Conservation (phyloP, 2,797 vertebrate species). For the Pipistrellus kuhlii region DNA sequence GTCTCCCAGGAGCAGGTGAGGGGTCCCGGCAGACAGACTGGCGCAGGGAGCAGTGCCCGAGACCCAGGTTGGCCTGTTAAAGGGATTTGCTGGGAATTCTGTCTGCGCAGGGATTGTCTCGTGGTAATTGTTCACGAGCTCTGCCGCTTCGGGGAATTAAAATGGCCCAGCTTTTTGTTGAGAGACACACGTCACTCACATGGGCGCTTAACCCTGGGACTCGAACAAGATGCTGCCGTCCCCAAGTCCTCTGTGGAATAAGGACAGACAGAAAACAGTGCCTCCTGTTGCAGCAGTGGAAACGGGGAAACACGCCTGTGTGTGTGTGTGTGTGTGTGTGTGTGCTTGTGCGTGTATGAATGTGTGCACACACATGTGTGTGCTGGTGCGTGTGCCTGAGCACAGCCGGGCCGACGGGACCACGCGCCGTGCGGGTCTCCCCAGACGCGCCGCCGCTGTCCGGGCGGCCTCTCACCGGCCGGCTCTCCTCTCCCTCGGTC, state of each 20-base stretch:
- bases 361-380: too few species aligned
- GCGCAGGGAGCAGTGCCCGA: too few species aligned
- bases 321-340: too few species aligned
- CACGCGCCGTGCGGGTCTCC: rapidly evolving
- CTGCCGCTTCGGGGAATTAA: neutral
- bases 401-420: rapidly evolving
- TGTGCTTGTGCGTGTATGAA: too few species aligned
- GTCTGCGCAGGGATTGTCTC: neutral
- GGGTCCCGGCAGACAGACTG: rapidly evolving
- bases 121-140: neutral
- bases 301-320: rapidly evolving
- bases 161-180: neutral
- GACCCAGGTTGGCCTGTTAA: neutral
- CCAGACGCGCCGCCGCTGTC: rapidly evolving
- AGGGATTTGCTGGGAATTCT: neutral
- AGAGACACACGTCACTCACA: rapidly evolving
- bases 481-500: neutral
- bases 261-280: rapidly evolving
- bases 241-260: rapidly evolving
- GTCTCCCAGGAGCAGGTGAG: neutral
- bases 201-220: neutral
- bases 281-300: rapidly evolving
- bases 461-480: rapidly evolving
- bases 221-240: neutral
- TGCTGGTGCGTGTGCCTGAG: too few species aligned